Conservation (phyloP, 2,113 vertebrate genomes). For the Megaleporinus macrocephalus region DNA sequence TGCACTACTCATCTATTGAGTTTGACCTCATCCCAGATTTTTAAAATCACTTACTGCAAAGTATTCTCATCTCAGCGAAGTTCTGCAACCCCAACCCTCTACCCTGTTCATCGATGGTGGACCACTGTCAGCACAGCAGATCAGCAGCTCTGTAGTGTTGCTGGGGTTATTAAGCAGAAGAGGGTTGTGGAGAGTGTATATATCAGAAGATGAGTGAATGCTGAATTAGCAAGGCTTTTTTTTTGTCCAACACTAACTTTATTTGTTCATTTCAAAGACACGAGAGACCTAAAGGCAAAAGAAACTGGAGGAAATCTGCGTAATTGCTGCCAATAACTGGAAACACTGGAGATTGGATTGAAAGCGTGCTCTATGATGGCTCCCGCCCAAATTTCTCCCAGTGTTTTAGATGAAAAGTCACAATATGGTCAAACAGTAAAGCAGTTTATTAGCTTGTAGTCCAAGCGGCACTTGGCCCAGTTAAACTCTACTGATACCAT, state of each 20-base stretch:
- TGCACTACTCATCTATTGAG: no score
- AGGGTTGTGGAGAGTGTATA: no score
- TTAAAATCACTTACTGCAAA: no score
- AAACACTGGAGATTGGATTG: constrained; percentile 81
- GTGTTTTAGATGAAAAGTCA: background rate
- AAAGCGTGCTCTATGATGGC: constrained; percentile 21
- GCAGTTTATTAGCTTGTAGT: background rate
- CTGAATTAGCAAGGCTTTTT: no score
- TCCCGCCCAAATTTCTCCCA: background rate
- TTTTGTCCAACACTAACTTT: constrained; percentile 66
- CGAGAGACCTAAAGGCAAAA: constrained; percentile 82
- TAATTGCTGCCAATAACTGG: constrained; percentile 84
- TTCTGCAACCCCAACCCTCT: no score
- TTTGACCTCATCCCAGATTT: no score
- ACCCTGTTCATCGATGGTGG: no score
- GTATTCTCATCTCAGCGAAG: no score
- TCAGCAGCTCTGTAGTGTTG: background rate
- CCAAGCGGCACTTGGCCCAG: background rate
- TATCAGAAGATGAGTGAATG: no score
- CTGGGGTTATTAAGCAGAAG: background rate
- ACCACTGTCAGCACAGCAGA: no score
- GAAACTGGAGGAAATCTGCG: constrained; percentile 84
- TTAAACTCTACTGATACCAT: background rate
- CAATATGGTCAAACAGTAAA: background rate
- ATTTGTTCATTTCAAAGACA: constrained; percentile 80